These are phyloP conservation scores for Dendrolimus punctatus DNA, from an alignment of 1,140 invertebrate species.

Conservation along the genomic window DNA sequence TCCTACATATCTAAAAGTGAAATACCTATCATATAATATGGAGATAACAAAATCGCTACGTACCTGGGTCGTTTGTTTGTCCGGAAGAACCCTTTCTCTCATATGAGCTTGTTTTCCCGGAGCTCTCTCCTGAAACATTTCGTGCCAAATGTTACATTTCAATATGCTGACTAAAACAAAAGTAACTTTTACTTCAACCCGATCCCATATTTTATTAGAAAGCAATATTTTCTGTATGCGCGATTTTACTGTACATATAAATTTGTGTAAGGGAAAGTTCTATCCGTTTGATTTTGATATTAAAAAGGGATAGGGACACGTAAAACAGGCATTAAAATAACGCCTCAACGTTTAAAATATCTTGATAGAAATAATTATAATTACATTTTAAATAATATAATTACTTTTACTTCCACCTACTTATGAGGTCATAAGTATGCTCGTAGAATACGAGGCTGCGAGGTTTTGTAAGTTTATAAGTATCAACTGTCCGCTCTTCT, in stretches of 20 bases:
- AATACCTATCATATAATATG: background rate
- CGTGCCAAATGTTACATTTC: slow-evolving; percentile 58
- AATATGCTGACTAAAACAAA: slow-evolving; percentile 54
- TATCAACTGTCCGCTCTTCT: too few species aligned
- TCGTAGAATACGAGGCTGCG: too few species aligned
- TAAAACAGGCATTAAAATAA: too few species aligned
- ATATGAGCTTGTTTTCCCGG: slow-evolving; percentile 33
- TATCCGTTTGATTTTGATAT: background rate
- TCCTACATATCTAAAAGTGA: background rate
- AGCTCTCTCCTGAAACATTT: slow-evolving; percentile 38
- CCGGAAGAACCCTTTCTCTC: slow-evolving; percentile 14
- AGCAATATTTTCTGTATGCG: slow-evolving; percentile 31
- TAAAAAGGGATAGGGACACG: background rate
- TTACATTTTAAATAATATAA: too few species aligned
- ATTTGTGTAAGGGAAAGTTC: slow-evolving; percentile 9
- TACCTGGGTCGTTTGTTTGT: slow-evolving; percentile 25
- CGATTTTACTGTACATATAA: slow-evolving; percentile 9
- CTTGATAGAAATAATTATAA: too few species aligned
- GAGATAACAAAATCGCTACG: background rate
- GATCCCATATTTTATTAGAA: slow-evolving; percentile 41
- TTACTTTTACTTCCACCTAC: too few species aligned
- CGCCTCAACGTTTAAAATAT: too few species aligned
- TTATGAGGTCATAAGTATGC: too few species aligned
- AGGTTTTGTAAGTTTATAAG: too few species aligned
- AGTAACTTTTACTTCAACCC: slow-evolving; percentile 42